Conservation (phyloP, 2,797 vertebrate genomes). For the Labeo calbasu region DNA sequence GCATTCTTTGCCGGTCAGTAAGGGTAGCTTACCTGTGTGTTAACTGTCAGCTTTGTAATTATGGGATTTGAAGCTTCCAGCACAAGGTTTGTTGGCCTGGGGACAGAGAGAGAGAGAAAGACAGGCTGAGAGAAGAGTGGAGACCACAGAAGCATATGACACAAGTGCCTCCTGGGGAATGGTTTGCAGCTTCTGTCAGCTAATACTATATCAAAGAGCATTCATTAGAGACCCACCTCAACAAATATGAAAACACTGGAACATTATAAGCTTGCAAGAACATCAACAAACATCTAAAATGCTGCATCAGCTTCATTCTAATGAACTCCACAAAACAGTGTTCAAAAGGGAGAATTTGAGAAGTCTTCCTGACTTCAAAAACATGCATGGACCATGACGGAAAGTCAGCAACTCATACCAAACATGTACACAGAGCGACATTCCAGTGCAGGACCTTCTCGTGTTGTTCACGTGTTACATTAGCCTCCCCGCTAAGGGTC, state of each 20-base stretch:
- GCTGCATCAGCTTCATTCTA: not conserved
- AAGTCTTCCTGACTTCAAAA: constrained; percentile 48
- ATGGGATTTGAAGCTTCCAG: constrained; percentile 79
- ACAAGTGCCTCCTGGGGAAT: constrained; percentile 54
- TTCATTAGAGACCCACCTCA: not conserved
- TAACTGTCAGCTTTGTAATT: constrained; percentile 81
- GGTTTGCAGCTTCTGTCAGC: constrained; percentile 45
- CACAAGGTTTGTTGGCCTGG: constrained; percentile 70
- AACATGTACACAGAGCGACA: constrained; percentile 68
- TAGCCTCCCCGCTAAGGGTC: constrained; percentile 76
- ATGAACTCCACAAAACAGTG: not conserved
- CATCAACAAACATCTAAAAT: not conserved
- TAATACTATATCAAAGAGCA: constrained; percentile 25
- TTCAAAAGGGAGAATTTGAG: constrained; percentile 47
- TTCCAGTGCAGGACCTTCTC: constrained; percentile 68
- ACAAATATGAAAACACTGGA: constrained; percentile 18
- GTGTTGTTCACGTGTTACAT: constrained; percentile 69
- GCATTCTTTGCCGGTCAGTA: constrained; percentile 82
- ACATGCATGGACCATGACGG: constrained; percentile 55
- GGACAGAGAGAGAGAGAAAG: constrained; percentile 25
- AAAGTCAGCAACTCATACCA: constrained; percentile 68
- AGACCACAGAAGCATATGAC: constrained; percentile 42
- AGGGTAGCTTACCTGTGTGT: constrained; percentile 73
- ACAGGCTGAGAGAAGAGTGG: constrained; percentile 14
- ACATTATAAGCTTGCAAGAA: not conserved